phyloP scores from a whole-genome alignment of 2,797 vertebrate genomes.

The Cichlasoma orientale region DNA sequence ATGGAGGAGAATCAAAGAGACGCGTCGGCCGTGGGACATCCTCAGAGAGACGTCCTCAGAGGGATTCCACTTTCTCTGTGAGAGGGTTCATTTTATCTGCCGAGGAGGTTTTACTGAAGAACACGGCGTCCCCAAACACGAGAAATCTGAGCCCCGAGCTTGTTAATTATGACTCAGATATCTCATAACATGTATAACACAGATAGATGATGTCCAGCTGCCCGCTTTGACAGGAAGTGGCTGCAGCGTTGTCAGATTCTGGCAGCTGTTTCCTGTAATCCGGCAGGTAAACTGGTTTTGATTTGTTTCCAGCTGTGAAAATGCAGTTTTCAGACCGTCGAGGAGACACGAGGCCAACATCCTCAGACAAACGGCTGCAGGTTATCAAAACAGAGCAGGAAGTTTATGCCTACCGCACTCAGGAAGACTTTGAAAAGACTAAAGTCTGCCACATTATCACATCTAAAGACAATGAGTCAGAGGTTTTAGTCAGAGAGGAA shows the following conservation, averaged over 20 bases:
- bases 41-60: conserved; percentile 3
- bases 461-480: not conserved
- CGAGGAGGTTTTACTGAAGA: not conserved
- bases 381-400: not conserved
- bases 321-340: not conserved
- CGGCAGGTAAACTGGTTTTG: not conserved
- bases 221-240: not conserved
- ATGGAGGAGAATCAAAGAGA: conserved; percentile 32
- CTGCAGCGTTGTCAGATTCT: not conserved
- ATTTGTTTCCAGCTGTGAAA: conserved; percentile 4
- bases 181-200: not conserved
- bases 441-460: not conserved
- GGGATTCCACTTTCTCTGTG: not conserved
- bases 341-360: not conserved
- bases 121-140: not conserved
- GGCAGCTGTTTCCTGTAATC: conserved; percentile 3
- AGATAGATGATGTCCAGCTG: not conserved
- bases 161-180: not conserved
- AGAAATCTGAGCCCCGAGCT: not conserved
- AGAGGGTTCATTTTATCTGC: not conserved
- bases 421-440: not conserved
- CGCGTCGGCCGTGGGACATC: not conserved
- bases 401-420: not conserved
- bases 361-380: not conserved
- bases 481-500: not conserved